Evolutionary conservation across 2,797 vertebrate genomes (phyloP), one percentile per base, ranked within the genome.

Genomic region (Triplophysa bombifrons): DNA sequence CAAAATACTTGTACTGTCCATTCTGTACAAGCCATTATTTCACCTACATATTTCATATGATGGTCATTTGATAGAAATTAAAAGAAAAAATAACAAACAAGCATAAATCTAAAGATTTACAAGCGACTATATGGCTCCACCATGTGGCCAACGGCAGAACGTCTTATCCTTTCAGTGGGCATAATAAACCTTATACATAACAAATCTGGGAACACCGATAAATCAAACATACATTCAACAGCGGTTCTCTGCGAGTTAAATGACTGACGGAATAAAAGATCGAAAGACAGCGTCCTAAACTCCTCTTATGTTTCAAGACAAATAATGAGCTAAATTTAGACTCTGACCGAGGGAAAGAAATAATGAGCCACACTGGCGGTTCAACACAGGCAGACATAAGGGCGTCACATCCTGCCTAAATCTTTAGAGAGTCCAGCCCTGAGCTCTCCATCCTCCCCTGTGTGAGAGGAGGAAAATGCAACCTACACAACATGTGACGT

Each of bases 321-420:
- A 25, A 19, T n/a, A 2, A 38, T 61, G n/a, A 58, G 38, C 64
- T 69, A 51, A 19, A n/a, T 46, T 13, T 48, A 9, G 16, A 73
- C 44, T 56, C 22, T 46, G 22, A 19, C 48, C 2, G 20, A 34
- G 73, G 63, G 76, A 74, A 53, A 73, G 73, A 67, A 68, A 46
- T 38, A 51, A 22, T 63, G n/a, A 46, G 34, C 74, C 69, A 16
- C 63, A 68, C 51, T 74, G 34, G 75, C 38, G 73, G 82, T 41
- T 77, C 66, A 74, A 78, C 80, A 71, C 30, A 85, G 63, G 7
- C 46, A 70, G 66, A 69, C 22, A 34, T 17, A 34, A 64, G 72
- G 70, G 50, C 60, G 83, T 86, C 82, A 84, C 69, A 84, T 85
- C 86, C 86, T 87, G 85, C 78, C 78, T 73, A 46, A 76, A 63